Conservation (phyloP, 2,888 invertebrate genomes). For the Protonemura montana region DNA sequence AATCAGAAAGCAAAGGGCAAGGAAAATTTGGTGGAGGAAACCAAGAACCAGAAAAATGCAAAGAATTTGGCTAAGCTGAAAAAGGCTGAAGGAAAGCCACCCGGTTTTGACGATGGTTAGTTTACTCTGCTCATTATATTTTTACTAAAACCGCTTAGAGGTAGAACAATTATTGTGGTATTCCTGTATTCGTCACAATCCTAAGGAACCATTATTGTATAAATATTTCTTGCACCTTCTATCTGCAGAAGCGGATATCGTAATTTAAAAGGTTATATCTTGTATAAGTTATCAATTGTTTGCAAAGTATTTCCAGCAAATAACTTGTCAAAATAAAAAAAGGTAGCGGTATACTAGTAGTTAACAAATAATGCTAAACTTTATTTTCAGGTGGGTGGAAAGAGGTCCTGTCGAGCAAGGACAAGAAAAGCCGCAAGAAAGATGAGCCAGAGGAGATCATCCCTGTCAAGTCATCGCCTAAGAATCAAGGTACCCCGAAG, state of each 20-base stretch:
- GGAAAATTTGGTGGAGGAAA: conserved; percentile 55
- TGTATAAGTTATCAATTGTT: too few relatives aligned
- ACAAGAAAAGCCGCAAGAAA: conserved; percentile 75
- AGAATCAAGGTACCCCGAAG: conserved; percentile 26
- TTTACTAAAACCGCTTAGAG: not conserved
- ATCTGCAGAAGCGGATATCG: not conserved
- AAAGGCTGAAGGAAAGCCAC: conserved; percentile 69
- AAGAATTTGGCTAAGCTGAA: conserved; percentile 59
- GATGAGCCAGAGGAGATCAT: conserved; percentile 52
- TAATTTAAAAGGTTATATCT: not conserved
- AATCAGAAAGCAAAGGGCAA: conserved; percentile 62
- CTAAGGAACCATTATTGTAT: too few relatives aligned
- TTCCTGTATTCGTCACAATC: too few relatives aligned
- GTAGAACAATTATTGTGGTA: too few relatives aligned
- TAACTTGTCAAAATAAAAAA: too few relatives aligned
- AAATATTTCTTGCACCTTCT: too few relatives aligned
- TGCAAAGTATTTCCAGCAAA: too few relatives aligned
- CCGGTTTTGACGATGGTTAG: conserved; percentile 74
- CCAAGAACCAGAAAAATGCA: conserved; percentile 68
- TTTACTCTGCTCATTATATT: not conserved
- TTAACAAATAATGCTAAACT: not conserved
- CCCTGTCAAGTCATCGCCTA: not conserved
- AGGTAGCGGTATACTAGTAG: too few relatives aligned
- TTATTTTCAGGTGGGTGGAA: conserved; percentile 69
- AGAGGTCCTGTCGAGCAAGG: conserved; percentile 72